Percentiles rank a stretch among this genome's conserved stretches.
Conservation (phyloP, 2,888 invertebrate species). For the Xylota segnis region DNA sequence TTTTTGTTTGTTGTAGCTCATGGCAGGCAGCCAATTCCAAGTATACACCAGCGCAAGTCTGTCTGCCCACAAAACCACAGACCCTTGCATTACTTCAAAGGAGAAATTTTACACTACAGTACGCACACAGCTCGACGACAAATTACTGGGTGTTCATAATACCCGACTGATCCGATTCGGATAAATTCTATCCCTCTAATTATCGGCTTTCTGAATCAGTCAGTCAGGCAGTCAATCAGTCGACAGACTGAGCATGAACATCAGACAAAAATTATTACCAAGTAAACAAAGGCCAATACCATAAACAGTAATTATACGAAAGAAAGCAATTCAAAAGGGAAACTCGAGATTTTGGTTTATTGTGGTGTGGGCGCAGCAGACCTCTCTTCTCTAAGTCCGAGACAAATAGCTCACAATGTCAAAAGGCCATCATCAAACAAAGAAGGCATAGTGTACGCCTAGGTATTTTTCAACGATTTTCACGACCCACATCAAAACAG, state of each 20-base stretch:
- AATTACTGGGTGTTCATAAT: conserved; percentile 8
- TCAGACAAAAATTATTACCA: conserved; percentile 5
- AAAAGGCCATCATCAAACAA: conserved; percentile 14
- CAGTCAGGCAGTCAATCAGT: neutral
- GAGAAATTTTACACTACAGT: neutral
- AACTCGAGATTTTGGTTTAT: neutral
- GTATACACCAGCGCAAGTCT: neutral
- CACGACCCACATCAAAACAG: conserved; percentile 27
- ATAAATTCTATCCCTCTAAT: conserved; percentile 7
- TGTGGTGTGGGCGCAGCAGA: conserved; percentile 13
- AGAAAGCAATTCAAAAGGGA: conserved; percentile 6
- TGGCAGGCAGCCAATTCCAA: neutral
- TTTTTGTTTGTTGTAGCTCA: no score
- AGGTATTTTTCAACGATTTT: neutral
- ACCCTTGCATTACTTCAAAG: neutral
- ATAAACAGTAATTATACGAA: conserved; percentile 7
- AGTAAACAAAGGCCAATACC: conserved; percentile 1
- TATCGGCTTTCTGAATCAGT: conserved; percentile 10
- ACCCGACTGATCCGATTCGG: neutral
- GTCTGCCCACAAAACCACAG: neutral
- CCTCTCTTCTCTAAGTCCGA: neutral
- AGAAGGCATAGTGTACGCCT: neutral
- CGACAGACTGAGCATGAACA: neutral
- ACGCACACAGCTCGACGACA: neutral
- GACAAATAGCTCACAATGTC: conserved; percentile 7